Evolutionary conservation across 2,888 invertebrate genomes (phyloP).

Genomic region (Metopia argyrocephala): DNA sequence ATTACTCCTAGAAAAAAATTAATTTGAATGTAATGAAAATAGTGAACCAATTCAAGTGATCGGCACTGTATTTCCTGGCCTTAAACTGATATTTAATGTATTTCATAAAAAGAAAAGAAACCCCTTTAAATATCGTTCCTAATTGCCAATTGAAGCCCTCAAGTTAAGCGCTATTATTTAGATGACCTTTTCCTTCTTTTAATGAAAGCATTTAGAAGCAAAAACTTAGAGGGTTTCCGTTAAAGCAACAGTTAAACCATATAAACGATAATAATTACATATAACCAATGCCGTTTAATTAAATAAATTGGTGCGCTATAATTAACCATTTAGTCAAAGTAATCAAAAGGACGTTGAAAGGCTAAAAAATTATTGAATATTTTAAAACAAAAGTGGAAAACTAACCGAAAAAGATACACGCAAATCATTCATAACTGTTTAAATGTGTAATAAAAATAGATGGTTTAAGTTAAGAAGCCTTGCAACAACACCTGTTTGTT

Average conservation of each 20-base stretch:
- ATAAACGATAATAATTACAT: constrained; percentile 2
- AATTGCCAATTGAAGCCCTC: too few species aligned
- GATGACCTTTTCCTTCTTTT: background rate
- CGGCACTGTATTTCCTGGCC: too few species aligned
- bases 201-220: background rate
- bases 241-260: constrained; percentile 36
- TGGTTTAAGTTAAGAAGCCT: background rate
- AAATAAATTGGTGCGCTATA: constrained; percentile 25
- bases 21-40: too few species aligned
- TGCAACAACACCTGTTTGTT: constrained; percentile 30
- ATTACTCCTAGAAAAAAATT: too few species aligned
- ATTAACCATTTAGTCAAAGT: constrained; percentile 40
- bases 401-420: background rate
- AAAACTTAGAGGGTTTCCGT: constrained; percentile 8
- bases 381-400: background rate
- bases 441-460: background rate
- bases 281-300: constrained; percentile 21
- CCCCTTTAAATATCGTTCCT: background rate
- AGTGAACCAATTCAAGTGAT: too few species aligned
- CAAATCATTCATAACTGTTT: background rate
- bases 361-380: background rate
- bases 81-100: too few species aligned
- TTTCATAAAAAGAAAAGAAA: too few species aligned
- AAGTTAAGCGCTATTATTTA: constrained; percentile 18
- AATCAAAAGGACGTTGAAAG: constrained; percentile 58